Evolutionary conservation across 2,113 vertebrate species (phyloP).

Genomic region (Fregetta grallaria): DNA sequence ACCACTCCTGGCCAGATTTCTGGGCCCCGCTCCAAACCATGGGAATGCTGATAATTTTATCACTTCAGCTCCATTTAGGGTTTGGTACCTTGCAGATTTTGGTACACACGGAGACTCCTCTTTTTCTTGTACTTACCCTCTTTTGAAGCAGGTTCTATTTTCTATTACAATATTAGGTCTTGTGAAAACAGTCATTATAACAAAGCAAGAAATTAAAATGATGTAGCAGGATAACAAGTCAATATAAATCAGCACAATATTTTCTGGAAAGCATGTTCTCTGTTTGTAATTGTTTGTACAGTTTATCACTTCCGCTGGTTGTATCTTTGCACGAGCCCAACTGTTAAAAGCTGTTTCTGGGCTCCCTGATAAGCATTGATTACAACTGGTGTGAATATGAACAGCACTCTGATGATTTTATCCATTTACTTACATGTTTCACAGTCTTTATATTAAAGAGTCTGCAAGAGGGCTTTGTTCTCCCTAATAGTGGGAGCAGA

Average conservation of each 20-base stretch:
- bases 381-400: background rate
- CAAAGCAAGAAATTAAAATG: background rate
- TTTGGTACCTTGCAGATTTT: background rate
- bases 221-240: background rate
- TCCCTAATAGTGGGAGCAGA: background rate
- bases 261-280: background rate
- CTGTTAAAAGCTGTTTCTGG: conserved; percentile 7
- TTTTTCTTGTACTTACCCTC: background rate
- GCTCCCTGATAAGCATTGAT: background rate
- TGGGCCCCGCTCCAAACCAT: background rate
- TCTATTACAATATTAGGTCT: background rate
- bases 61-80: background rate
- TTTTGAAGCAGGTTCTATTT: background rate
- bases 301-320: conserved; percentile 31
- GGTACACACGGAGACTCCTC: background rate
- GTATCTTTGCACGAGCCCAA: background rate
- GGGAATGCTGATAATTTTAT: background rate
- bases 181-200: background rate
- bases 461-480: background rate
- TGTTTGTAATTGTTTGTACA: background rate
- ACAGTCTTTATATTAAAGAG: background rate
- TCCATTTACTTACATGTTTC: background rate
- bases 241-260: background rate
- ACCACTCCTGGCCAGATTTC: background rate
- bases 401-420: background rate